These are phyloP conservation scores for Enteromius fasciolatus DNA, from an alignment of 2,797 vertebrate species.

Conservation along the genomic window DNA sequence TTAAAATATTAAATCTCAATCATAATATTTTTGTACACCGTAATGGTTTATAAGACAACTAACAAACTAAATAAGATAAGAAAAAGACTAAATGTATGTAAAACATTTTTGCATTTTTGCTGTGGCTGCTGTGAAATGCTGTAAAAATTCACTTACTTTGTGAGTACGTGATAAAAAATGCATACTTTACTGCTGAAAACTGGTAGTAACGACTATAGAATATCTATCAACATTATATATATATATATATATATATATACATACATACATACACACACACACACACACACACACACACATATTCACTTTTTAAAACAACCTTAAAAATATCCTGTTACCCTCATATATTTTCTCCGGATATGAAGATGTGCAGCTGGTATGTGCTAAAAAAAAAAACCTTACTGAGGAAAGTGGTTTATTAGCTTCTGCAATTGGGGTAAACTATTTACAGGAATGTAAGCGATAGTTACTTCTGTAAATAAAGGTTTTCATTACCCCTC, in stretches of 20 bases:
- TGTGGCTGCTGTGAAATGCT: background rate
- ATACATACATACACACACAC: no score
- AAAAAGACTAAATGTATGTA: no score
- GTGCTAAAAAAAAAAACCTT: background rate
- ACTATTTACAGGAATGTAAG: background rate
- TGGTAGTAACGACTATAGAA: background rate
- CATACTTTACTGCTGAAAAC: background rate
- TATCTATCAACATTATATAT: background rate
- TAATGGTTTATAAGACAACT: no score
- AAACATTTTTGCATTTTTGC: background rate
- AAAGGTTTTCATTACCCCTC: background rate
- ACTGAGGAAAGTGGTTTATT: background rate
- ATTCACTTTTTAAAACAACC: background rate
- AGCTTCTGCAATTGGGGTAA: slow-evolving; percentile 16
- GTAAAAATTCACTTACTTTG: no score
- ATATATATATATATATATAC: no score
- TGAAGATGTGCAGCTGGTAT: background rate
- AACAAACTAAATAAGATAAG: no score
- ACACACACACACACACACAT: no score
- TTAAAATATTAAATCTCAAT: no score
- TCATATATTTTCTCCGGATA: background rate
- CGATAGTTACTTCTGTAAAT: background rate
- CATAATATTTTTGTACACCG: no score
- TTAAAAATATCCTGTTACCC: background rate
- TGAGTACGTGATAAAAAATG: no score